Evolutionary conservation across 2,797 vertebrate species (phyloP).

Genomic region (Nyctibius grandis): DNA sequence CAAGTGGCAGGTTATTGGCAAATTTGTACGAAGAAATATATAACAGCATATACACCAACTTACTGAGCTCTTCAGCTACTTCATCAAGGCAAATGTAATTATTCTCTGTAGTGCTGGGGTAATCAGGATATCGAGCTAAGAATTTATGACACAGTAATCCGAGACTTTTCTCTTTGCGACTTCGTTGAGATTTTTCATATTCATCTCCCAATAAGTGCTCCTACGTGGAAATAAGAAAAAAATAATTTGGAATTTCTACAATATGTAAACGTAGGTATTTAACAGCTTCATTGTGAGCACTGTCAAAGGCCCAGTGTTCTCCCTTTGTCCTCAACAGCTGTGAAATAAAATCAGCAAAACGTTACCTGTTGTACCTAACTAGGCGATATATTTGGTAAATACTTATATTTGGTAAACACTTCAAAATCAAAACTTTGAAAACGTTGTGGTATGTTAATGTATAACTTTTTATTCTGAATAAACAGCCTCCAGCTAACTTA

Average conservation of each 20-base stretch:
- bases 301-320: background rate
- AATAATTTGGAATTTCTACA: background rate
- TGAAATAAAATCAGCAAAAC: background rate
- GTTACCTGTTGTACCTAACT: background rate
- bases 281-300: background rate
- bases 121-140: conserved; percentile 88
- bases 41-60: conserved; percentile 32
- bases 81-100: conserved; percentile 93
- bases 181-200: conserved; percentile 85
- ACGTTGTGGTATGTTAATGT: accelerated
- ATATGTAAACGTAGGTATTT: background rate
- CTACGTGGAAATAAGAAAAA: conserved; percentile 55
- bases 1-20: background rate
- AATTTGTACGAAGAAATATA: background rate
- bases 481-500: background rate
- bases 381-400: background rate
- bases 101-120: conserved; percentile 80
- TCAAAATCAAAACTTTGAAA: background rate
- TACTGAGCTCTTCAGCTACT: conserved; percentile 92
- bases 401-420: background rate
- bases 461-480: background rate
- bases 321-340: background rate
- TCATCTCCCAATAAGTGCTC: conserved; percentile 86
- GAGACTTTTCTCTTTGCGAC: conserved; percentile 95
- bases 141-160: conserved; percentile 94